Conservation (phyloP, 2,797 vertebrate species). For the Notolabrus celidotus region DNA sequence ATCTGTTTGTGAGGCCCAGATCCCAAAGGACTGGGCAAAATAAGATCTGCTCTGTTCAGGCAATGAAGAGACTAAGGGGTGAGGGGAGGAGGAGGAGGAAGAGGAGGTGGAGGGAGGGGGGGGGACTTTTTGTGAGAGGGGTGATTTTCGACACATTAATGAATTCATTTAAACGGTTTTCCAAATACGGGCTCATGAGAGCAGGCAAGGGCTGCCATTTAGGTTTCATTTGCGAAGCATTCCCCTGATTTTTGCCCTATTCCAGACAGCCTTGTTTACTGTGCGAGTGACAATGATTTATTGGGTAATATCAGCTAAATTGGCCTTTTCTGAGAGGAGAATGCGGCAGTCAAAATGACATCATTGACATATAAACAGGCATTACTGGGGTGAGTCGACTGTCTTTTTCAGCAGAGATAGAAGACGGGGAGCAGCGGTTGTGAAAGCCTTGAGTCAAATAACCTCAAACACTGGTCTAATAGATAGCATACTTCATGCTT, state of each 20-base stretch:
- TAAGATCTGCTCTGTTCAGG: constrained; percentile 82
- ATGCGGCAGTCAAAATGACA: constrained; percentile 87
- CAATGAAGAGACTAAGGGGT: constrained; percentile 68
- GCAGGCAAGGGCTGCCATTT: constrained; percentile 83
- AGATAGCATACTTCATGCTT: constrained; percentile 83
- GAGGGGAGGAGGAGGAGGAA: constrained; percentile 18
- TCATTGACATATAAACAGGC: constrained; percentile 88
- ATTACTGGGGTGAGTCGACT: constrained; percentile 85
- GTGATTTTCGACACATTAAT: constrained; percentile 87
- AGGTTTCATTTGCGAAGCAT: constrained; percentile 84
- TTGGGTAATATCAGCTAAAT: constrained; percentile 88
- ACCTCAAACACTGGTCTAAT: constrained; percentile 84
- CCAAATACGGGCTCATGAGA: constrained; percentile 83
- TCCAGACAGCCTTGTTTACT: constrained; percentile 86
- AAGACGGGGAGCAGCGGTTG: constrained; percentile 72
- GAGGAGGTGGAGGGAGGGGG: constrained; percentile 6
- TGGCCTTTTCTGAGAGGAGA: constrained; percentile 87
- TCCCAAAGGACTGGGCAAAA: constrained; percentile 83
- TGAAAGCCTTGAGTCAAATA: constrained; percentile 85
- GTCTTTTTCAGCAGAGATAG: constrained; percentile 81
- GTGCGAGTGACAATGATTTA: constrained; percentile 87
- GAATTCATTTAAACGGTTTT: constrained; percentile 88
- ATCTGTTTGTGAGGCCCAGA: constrained; percentile 83
- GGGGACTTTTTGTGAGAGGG: constrained; percentile 72
- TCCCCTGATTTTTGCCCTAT: constrained; percentile 85